Conservation (phyloP, 1,140 invertebrate species). For the Aphidius ervi region DNA sequence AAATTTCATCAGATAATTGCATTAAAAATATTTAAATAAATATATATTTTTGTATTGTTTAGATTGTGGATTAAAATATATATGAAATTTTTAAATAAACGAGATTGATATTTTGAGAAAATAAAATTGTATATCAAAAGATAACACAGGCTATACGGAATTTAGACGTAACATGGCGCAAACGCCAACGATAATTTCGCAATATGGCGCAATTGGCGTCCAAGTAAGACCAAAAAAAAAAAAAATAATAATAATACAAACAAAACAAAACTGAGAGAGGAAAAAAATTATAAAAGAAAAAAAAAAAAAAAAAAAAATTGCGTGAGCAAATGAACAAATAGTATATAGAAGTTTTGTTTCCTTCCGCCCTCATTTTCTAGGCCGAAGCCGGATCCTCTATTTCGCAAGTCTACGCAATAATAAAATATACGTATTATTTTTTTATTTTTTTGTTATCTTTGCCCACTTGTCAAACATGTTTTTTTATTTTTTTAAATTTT, state of each 20-base stretch:
- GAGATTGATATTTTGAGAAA: no score
- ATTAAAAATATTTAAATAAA: no score
- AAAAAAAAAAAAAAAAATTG: background rate
- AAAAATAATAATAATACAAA: background rate
- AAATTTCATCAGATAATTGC: no score
- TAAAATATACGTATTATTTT: background rate
- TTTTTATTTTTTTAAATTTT: background rate
- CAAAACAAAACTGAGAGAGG: no score
- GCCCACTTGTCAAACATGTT: background rate
- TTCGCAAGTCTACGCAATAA: slow-evolving; percentile 20
- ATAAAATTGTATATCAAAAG: no score
- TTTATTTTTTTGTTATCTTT: no score
- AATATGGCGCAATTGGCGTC: slow-evolving; percentile 9
- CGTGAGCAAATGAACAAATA: slow-evolving; percentile 7
- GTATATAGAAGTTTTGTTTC: slow-evolving; percentile 5
- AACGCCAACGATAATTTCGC: slow-evolving; percentile 5
- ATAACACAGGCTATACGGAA: background rate
- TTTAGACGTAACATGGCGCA: slow-evolving; percentile 14
- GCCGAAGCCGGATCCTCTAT: slow-evolving; percentile 20
- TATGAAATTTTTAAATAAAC: no score
- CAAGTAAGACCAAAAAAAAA: background rate
- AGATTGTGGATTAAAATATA: no score
- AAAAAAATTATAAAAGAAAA: slow-evolving; percentile 4
- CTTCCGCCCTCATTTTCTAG: slow-evolving; percentile 22
- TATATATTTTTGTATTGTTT: no score